A percentile compares a stretch with the other conserved stretches of the same genome.
These are phyloP conservation scores for Psilopsiagon aymara DNA, from an alignment of 2,113 vertebrate genomes.

Conservation along the genomic window DNA sequence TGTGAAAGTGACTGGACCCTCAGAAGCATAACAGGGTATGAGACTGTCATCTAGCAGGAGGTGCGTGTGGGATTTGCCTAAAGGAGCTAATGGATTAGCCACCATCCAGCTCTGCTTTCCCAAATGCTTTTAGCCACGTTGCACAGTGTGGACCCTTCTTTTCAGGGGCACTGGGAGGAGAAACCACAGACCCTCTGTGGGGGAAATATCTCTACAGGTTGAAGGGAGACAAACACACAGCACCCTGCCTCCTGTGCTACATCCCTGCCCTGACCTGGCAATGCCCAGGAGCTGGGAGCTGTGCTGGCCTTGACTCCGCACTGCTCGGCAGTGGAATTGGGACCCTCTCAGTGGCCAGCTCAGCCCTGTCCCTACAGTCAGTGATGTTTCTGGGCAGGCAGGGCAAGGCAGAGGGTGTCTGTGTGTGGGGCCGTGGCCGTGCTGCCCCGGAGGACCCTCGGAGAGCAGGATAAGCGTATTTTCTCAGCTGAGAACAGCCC, in stretches of 20 bases:
- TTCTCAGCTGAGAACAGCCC: slow-evolving; percentile 56
- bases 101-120: background rate
- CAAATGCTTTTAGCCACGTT: rapidly evolving
- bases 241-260: background rate
- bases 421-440: rapidly evolving
- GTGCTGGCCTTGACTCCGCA: background rate
- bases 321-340: rapidly evolving
- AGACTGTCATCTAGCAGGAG: background rate
- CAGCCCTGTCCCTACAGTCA: background rate
- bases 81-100: background rate
- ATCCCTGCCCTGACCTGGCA: rapidly evolving
- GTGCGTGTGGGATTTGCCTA: background rate
- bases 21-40: background rate
- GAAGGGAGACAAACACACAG: background rate
- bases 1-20: background rate
- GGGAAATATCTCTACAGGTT: rapidly evolving
- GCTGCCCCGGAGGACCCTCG: background rate
- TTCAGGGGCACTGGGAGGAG: background rate
- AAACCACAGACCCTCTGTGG: background rate
- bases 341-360: background rate
- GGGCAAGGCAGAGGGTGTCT: background rate
- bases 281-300: background rate
- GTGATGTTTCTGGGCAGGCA: background rate
- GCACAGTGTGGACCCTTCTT: background rate
- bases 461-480: slow-evolving; percentile 56